Base-by-base conservation (phyloP, 2,888 invertebrate species). In the Antheraea yamamai region DNA sequence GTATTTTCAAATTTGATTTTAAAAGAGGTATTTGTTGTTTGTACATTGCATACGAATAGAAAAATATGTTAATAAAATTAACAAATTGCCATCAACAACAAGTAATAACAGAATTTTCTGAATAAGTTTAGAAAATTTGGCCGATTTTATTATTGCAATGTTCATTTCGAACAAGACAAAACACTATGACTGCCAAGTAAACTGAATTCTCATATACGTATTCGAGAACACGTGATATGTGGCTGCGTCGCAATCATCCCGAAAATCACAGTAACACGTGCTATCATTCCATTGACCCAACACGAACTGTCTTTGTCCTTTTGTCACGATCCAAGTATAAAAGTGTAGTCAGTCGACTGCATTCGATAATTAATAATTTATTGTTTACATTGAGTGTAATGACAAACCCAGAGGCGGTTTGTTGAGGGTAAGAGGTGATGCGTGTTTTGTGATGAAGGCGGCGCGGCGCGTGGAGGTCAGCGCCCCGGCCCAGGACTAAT, bases 401-500 rank as follows among this genome's bases (percentile, higher is more conserved):
- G 58, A 61, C 39, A 61, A 10, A 70, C 8, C 35, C 70, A 70
- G 61, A 39, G 68, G 70, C 70, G 39, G 8, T 39, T 72, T 68
- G 74, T 72, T 66, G 74, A 30, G 73, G 55, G 39, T 72, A 74
- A 72, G 47, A 66, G 74, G 66, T 64, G 73, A 47, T 74, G 79
- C 76, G 81, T 80, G 81, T 78, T 81, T 79, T 75, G 80, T 80
- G 80, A 82, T 80, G 84, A 82, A 78, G 79, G 83, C 83, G 84
- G 81, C 81, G 83, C 83, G 84, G 81, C 81, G 85, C 83, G 84
- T 82, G 81, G 89, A 88, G 94, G 94, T 93, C 94, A 94, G 89
- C 93, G 94, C 91, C 93, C 94, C 86, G 89, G 90, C 90, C 88
- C 94, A 93, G 93, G 93, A 94, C 94, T 95, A 95, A 95, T 94